Percentiles rank a stretch among this genome's conserved stretches.
Evolutionary conservation across 2,888 invertebrate genomes (phyloP).

Genomic region (Diarsia dahlii): DNA sequence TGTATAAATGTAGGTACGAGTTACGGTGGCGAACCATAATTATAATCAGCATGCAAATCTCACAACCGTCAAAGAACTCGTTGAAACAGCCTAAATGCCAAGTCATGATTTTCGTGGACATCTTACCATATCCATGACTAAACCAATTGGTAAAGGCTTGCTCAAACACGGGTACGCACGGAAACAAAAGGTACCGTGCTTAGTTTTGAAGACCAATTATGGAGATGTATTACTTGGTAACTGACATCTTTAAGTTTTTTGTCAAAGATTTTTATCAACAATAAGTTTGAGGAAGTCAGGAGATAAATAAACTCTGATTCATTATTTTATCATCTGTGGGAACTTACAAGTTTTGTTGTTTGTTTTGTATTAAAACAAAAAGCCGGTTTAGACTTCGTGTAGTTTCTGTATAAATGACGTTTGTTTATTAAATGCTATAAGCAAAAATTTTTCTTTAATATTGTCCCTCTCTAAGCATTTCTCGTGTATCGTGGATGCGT

Average conservation of each 20-base stretch:
- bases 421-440: background rate
- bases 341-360: background rate
- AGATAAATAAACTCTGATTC: background rate
- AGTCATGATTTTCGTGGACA: no score
- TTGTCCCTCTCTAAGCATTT: no score
- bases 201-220: conserved; percentile 5
- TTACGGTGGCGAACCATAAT: no score
- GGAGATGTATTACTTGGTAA: background rate
- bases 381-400: background rate
- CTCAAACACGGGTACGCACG: background rate
- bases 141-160: background rate
- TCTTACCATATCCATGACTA: conserved; percentile 8
- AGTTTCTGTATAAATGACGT: background rate
- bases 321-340: background rate
- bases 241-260: background rate
- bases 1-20: no score
- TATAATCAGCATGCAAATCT: no score
- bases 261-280: background rate
- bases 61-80: no score
- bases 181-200: background rate
- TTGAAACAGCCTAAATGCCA: no score
- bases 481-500: no score
- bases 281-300: conserved; percentile 4
- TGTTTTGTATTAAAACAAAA: background rate
- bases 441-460: no score